A percentile compares a stretch with the other conserved stretches of the same genome.
Conservation (phyloP, 2,113 vertebrate species). For the Sphyrna mokarran region DNA sequence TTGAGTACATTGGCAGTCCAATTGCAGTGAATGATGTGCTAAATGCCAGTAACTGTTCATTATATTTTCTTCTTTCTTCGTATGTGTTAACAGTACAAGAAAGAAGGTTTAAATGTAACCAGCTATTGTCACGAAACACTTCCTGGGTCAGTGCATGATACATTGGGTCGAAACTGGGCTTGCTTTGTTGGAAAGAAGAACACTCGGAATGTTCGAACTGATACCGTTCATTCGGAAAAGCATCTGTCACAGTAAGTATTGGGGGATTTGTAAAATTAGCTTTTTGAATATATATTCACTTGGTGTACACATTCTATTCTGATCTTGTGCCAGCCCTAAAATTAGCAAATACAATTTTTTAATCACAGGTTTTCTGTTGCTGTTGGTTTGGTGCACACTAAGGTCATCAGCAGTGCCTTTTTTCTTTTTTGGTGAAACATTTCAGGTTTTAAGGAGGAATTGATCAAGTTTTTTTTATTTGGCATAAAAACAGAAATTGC, state of each 20-base stretch:
- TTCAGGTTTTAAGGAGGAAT: neutral
- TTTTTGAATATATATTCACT: neutral
- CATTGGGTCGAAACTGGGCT: conserved; percentile 86
- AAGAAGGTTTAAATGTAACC: conserved; percentile 61
- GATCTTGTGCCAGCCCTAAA: neutral
- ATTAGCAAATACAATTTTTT: neutral
- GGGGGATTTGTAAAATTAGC: neutral
- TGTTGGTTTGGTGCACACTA: neutral
- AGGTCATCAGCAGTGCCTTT: neutral
- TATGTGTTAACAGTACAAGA: conserved; percentile 64
- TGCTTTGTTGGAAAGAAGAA: conserved; percentile 77
- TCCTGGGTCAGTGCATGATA: conserved; percentile 87
- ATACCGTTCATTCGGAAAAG: neutral
- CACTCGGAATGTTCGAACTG: conserved; percentile 32
- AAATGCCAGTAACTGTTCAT: neutral
- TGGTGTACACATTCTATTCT: neutral
- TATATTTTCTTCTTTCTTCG: neutral
- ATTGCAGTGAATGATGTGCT: neutral
- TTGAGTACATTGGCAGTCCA: neutral
- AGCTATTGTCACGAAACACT: conserved; percentile 88
- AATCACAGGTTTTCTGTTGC: neutral
- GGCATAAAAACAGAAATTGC: no score
- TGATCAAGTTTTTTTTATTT: neutral
- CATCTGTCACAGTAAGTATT: neutral
- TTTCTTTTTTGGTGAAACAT: neutral